These are phyloP conservation scores for Actinemys pallida DNA, from an alignment of 2,113 vertebrate genomes.

Conservation along the genomic window DNA sequence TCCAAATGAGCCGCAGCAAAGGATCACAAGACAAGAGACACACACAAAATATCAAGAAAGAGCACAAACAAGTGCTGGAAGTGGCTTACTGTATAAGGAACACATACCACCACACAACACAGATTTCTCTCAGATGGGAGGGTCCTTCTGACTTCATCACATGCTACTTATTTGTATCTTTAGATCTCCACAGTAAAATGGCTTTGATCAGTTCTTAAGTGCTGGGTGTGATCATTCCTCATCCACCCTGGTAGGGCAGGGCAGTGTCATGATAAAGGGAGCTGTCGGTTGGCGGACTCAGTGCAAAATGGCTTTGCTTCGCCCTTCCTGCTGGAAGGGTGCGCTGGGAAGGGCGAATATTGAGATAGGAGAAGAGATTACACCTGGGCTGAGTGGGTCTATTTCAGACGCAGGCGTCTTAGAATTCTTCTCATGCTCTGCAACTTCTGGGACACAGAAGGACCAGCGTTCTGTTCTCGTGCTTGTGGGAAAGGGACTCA, in stretches of 20 bases:
- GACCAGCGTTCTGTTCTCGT: too few relatives aligned
- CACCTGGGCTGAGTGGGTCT: neutral
- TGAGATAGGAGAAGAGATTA: neutral
- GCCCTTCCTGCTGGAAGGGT: neutral
- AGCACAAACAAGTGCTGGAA: neutral
- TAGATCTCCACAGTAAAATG: neutral
- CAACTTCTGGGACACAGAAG: too few relatives aligned
- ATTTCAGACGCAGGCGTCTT: neutral
- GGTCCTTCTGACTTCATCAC: neutral
- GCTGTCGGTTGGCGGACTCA: neutral
- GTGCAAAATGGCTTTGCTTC: neutral
- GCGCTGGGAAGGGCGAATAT: neutral
- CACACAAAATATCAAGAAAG: neutral
- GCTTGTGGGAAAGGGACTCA: neutral
- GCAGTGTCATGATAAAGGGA: neutral
- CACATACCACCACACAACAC: neutral
- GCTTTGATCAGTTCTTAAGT: neutral
- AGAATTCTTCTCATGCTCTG: neutral
- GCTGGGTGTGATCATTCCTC: neutral
- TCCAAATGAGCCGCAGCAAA: neutral
- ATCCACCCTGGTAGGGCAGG: too few relatives aligned
- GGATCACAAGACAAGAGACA: neutral
- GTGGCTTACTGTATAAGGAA: neutral
- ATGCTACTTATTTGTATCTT: neutral
- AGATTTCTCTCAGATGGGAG: neutral